Percentiles rank a stretch among this genome's conserved stretches.
Conservation (phyloP, 1,140 invertebrate genomes). For the Acromyrmex heyeri region DNA sequence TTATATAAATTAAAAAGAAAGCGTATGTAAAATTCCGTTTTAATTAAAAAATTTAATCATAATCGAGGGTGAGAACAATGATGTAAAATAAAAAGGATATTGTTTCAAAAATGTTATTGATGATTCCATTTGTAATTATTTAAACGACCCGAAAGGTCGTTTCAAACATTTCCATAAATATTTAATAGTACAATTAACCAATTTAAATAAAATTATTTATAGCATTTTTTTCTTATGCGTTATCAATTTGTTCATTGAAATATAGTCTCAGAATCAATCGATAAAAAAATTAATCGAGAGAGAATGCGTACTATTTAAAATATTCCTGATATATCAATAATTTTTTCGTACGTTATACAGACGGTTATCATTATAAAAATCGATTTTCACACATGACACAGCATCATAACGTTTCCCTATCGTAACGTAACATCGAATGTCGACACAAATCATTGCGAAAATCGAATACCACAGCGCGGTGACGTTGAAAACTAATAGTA, state of each 20-base stretch:
- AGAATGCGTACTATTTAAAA: constrained; percentile 1
- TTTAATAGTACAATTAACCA: neutral
- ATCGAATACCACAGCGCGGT: constrained; percentile 57
- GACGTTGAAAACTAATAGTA: constrained; percentile 63
- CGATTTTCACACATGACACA: constrained; percentile 31
- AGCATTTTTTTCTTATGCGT: neutral
- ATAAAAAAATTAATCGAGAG: neutral
- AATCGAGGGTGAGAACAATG: neutral
- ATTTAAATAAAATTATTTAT: constrained; percentile 1
- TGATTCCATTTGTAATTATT: constrained; percentile 25
- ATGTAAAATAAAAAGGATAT: neutral
- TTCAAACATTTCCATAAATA: neutral
- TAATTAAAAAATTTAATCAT: constrained; percentile 47
- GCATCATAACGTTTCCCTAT: constrained; percentile 34
- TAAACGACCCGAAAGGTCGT: too few relatives aligned
- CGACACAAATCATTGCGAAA: constrained; percentile 60
- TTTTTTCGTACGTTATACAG: neutral
- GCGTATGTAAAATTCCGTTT: neutral
- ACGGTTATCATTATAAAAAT: constrained; percentile 40
- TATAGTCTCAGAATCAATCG: neutral
- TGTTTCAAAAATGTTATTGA: constrained; percentile 13
- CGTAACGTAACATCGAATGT: constrained; percentile 56
- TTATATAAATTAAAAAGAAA: constrained; percentile 32
- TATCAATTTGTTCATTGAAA: neutral
- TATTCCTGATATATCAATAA: neutral